Percentiles rank a stretch among this genome's conserved stretches.
These are phyloP conservation scores for Dryobates pubescens DNA, from an alignment of 2,797 vertebrate species.

Conservation along the genomic window DNA sequence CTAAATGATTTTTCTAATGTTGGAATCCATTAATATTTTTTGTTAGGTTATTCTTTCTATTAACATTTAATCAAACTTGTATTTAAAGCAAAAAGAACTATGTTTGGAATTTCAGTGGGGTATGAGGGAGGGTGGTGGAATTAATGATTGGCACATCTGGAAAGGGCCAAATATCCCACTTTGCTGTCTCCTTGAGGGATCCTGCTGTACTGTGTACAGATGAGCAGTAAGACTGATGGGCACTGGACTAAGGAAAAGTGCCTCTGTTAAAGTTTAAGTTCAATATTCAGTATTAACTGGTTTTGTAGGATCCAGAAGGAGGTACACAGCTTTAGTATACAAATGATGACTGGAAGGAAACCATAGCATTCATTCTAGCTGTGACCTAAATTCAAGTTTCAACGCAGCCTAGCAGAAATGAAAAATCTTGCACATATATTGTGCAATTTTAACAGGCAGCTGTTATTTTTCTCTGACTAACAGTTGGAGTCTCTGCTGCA, in stretches of 20 bases:
- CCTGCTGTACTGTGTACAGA: background rate
- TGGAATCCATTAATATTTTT: background rate
- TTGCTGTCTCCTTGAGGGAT: background rate
- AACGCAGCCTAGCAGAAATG: background rate
- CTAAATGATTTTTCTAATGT: background rate
- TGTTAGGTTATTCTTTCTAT: background rate
- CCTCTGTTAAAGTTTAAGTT: background rate
- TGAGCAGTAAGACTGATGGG: background rate
- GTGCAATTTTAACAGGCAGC: background rate
- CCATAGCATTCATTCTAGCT: background rate
- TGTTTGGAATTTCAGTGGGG: background rate
- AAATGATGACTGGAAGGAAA: background rate
- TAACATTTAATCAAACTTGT: background rate
- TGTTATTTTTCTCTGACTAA: background rate
- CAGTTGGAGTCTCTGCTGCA: background rate
- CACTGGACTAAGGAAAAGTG: background rate
- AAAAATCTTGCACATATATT: background rate
- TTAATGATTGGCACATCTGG: background rate
- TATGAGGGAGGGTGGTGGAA: background rate
- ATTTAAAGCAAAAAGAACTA: slow-evolving; percentile 9
- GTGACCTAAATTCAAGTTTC: background rate
- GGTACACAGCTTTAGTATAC: background rate
- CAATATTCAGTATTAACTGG: background rate
- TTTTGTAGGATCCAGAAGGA: background rate
- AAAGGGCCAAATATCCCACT: background rate